Evolutionary conservation across 2,888 invertebrate species (phyloP).

Genomic region (Cyclophora albipunctata): DNA sequence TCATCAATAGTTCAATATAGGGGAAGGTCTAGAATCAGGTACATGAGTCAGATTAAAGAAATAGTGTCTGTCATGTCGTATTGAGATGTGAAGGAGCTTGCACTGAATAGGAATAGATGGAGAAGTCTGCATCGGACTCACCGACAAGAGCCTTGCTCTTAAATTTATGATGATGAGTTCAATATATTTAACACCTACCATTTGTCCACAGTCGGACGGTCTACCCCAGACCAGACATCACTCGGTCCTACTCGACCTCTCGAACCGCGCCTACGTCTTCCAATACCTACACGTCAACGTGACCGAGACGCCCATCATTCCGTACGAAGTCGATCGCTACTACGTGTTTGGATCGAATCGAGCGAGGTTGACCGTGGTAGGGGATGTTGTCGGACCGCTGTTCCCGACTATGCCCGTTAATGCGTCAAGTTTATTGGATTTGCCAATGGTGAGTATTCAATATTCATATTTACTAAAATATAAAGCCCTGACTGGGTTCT

Average conservation of each 20-base stretch:
- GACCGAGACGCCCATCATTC: conserved; percentile 93
- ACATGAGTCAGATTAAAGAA: no score
- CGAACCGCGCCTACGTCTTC: conserved; percentile 92
- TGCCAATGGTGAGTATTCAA: conserved; percentile 80
- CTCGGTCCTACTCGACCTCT: conserved; percentile 92
- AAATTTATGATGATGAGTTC: no score
- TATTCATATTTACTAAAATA: background rate
- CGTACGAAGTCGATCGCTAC: conserved; percentile 87
- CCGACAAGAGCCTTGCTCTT: no score
- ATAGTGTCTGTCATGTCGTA: no score
- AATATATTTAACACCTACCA: no score
- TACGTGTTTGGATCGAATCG: conserved; percentile 95
- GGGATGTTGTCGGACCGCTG: conserved; percentile 94
- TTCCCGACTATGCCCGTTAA: conserved; percentile 95
- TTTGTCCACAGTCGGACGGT: conserved; percentile 82
- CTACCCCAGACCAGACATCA: conserved; percentile 94
- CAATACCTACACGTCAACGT: conserved; percentile 97
- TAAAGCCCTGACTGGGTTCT: no score
- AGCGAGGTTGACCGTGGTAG: conserved; percentile 87
- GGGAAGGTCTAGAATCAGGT: no score
- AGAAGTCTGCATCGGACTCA: no score
- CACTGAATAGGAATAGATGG: no score
- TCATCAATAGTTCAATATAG: no score
- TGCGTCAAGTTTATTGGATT: conserved; percentile 83
- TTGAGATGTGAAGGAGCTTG: no score